A percentile compares a stretch with the other conserved stretches of the same genome.
Evolutionary conservation across 2,888 invertebrate species (phyloP).

Genomic region (Oscheius sp.): DNA sequence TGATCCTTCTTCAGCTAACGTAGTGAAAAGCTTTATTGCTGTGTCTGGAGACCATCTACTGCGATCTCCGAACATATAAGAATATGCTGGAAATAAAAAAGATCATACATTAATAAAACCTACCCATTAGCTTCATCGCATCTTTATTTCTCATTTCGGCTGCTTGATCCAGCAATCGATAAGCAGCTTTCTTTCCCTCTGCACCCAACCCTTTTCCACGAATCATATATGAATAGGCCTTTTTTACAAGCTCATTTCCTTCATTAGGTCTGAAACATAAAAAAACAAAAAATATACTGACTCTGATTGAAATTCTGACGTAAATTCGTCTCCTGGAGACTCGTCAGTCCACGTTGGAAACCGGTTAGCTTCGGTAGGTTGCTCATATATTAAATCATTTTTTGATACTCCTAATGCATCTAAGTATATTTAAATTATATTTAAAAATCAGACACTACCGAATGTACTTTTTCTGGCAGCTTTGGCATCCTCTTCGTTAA

Average conservation of each 20-base stretch:
- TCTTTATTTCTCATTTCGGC: conserved; percentile 83
- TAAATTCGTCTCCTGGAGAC: conserved; percentile 24
- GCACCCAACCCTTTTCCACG: conserved; percentile 47
- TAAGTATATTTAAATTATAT: background rate
- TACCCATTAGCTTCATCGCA: conserved; percentile 84
- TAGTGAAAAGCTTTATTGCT: conserved; percentile 82
- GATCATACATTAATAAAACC: conserved; percentile 4
- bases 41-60: conserved; percentile 81
- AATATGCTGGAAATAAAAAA: conserved; percentile 76
- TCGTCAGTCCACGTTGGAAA: background rate
- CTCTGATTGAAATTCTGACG: background rate
- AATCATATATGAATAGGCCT: conserved; percentile 39
- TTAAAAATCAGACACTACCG: background rate
- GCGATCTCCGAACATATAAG: conserved; percentile 84
- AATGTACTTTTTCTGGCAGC: conserved; percentile 10
- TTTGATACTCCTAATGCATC: conserved; percentile 15
- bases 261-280: background rate
- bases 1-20: conserved; percentile 75
- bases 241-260: conserved; percentile 23
- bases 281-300: background rate
- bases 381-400: background rate
- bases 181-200: conserved; percentile 74
- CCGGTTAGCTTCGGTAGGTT: background rate
- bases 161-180: conserved; percentile 81
- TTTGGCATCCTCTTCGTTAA: conserved; percentile 22